These are phyloP conservation scores for Mirounga angustirostris DNA, from an alignment of 2,113 vertebrate genomes.

Conservation along the genomic window DNA sequence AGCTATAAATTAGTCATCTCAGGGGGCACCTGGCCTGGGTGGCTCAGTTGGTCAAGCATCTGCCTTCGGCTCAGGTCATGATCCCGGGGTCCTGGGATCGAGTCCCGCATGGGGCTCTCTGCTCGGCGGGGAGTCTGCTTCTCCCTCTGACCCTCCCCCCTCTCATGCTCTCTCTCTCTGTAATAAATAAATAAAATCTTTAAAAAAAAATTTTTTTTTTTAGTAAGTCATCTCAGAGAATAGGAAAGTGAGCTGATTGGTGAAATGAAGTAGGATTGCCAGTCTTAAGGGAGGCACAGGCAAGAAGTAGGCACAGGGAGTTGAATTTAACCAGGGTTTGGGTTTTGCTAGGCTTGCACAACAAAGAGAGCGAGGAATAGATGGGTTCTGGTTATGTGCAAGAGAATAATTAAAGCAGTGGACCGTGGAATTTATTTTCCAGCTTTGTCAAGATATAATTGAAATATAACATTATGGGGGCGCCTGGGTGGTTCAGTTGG, in stretches of 20 bases:
- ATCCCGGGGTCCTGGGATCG: too few species aligned
- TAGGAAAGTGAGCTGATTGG: background rate
- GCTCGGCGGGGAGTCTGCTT: too few species aligned
- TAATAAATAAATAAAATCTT: too few species aligned
- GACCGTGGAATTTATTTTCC: background rate
- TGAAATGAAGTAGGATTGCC: background rate
- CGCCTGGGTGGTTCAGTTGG: background rate
- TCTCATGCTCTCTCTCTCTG: too few species aligned
- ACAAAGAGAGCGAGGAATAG: background rate
- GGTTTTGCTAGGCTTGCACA: background rate
- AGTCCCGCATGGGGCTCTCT: too few species aligned
- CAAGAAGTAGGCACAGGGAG: background rate
- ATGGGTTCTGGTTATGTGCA: background rate
- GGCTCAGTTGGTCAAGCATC: too few species aligned
- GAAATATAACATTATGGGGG: background rate
- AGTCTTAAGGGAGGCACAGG: background rate
- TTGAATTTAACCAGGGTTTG: background rate
- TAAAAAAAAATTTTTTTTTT: too few species aligned
- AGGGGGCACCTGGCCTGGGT: too few species aligned
- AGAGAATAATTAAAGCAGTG: background rate
- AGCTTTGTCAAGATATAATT: background rate
- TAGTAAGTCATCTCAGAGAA: background rate
- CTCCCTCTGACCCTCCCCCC: too few species aligned
- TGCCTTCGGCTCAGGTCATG: too few species aligned
- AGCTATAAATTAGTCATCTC: background rate